Conservation (phyloP, 2,113 vertebrate genomes). For the Psittacus erithacus region DNA sequence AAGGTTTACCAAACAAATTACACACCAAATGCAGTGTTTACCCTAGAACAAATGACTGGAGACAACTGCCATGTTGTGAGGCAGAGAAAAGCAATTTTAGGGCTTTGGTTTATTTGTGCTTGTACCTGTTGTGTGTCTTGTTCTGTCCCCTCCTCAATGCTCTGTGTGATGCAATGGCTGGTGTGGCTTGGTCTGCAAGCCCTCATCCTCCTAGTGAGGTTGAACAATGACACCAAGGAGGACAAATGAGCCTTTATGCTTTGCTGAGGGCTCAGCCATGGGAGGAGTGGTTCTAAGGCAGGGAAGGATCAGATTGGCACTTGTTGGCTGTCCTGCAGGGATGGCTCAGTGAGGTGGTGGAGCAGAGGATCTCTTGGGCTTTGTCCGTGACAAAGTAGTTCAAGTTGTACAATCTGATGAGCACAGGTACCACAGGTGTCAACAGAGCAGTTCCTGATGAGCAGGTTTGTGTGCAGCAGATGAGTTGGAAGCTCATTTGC, state of each 20-base stretch:
- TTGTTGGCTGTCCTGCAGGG: neutral
- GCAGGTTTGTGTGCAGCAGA: fast-evolving
- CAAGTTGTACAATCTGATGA: neutral
- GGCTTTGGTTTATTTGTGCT: neutral
- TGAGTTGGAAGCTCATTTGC: neutral
- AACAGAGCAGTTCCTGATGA: fast-evolving
- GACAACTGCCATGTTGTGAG: neutral
- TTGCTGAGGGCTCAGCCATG: no score
- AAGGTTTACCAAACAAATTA: constrained; percentile 17
- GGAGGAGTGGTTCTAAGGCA: neutral
- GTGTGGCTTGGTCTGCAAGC: neutral
- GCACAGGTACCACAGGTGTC: no score
- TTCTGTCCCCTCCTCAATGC: neutral
- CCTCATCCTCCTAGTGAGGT: neutral
- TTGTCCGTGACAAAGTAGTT: neutral
- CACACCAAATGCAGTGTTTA: neutral
- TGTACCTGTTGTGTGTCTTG: neutral
- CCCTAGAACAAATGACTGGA: neutral
- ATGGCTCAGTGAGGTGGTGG: neutral
- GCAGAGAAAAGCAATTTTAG: neutral
- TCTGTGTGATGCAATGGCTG: neutral
- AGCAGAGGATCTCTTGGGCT: neutral
- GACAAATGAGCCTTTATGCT: neutral
- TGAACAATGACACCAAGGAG: neutral
- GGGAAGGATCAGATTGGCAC: neutral